A percentile compares a stretch with the other conserved stretches of the same genome.
phyloP scores from a whole-genome alignment of 2,888 invertebrate species.

The Cheilosia scutellata region DNA sequence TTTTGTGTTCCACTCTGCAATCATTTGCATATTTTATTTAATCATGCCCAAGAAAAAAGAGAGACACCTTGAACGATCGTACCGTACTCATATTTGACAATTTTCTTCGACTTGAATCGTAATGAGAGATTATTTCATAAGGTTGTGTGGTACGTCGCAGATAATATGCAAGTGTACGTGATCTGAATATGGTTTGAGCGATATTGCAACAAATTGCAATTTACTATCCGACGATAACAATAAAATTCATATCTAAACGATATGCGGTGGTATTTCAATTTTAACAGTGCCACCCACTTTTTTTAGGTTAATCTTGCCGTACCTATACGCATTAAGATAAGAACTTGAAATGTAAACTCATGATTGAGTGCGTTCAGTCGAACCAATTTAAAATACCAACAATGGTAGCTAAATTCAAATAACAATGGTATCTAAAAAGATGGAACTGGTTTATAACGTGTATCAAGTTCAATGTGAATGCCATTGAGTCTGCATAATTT shows the following conservation, averaged over 20 bases:
- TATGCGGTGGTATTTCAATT: background rate
- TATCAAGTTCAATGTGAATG: slow-evolving; percentile 48
- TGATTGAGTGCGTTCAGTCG: background rate
- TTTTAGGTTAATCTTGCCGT: background rate
- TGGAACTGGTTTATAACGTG: slow-evolving; percentile 29
- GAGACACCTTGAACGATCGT: slow-evolving; percentile 52
- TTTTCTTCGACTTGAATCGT: slow-evolving; percentile 66
- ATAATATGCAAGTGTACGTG: slow-evolving; percentile 48
- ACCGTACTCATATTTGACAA: slow-evolving; percentile 60
- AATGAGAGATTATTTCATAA: slow-evolving; percentile 61
- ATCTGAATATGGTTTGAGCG: slow-evolving; percentile 24
- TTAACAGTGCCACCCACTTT: background rate
- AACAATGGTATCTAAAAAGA: slow-evolving; percentile 1
- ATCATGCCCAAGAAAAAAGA: slow-evolving; percentile 6
- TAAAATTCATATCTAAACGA: slow-evolving; percentile 13
- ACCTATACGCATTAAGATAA: too few relatives aligned
- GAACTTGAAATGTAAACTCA: too few relatives aligned
- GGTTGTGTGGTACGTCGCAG: slow-evolving; percentile 16
- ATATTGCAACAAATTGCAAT: slow-evolving; percentile 32
- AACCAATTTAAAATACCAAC: slow-evolving; percentile 2
- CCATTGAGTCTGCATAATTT: slow-evolving; percentile 3
- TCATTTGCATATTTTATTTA: slow-evolving; percentile 19
- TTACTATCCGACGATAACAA: slow-evolving; percentile 28
- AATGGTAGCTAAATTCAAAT: slow-evolving; percentile 17
- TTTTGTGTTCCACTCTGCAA: background rate